Percentiles rank a stretch among this genome's conserved stretches.
These are phyloP conservation scores for Oreochromis aureus DNA, from an alignment of 2,113 vertebrate species.

Conservation along the genomic window DNA sequence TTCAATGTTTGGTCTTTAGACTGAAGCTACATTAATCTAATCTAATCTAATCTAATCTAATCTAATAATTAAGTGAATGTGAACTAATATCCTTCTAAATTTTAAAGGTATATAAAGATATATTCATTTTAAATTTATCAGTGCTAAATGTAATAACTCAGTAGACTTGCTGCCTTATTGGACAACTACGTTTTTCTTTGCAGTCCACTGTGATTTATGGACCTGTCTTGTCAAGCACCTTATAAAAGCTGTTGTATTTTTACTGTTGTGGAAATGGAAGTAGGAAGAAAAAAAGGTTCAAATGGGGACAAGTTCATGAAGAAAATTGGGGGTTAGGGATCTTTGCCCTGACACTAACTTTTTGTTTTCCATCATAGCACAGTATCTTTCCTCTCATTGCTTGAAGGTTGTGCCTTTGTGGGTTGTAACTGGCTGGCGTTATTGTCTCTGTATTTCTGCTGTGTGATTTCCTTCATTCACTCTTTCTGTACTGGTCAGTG, in stretches of 20 bases:
- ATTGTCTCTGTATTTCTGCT: slow-evolving; percentile 24
- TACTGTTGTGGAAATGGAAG: not conserved
- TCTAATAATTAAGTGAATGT: not conserved
- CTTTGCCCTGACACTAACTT: not conserved
- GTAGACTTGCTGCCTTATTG: not conserved
- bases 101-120: not conserved
- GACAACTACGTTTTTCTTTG: not conserved
- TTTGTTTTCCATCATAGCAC: not conserved
- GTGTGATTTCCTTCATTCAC: slow-evolving; percentile 20
- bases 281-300: not conserved
- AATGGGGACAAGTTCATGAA: not conserved
- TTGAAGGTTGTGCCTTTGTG: slow-evolving; percentile 23
- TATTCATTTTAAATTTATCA: not conserved
- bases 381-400: slow-evolving; percentile 21
- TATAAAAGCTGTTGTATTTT: not conserved
- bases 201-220: not conserved
- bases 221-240: not conserved
- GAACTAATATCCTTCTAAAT: not conserved
- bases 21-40: not conserved
- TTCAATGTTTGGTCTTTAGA: not conserved
- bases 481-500: slow-evolving; percentile 17
- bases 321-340: not conserved
- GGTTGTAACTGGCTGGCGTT: slow-evolving; percentile 6
- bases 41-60: not conserved
- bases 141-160: not conserved